Base-by-base conservation (phyloP, 2,113 vertebrate genomes). In the Mionectes macconnelli region DNA sequence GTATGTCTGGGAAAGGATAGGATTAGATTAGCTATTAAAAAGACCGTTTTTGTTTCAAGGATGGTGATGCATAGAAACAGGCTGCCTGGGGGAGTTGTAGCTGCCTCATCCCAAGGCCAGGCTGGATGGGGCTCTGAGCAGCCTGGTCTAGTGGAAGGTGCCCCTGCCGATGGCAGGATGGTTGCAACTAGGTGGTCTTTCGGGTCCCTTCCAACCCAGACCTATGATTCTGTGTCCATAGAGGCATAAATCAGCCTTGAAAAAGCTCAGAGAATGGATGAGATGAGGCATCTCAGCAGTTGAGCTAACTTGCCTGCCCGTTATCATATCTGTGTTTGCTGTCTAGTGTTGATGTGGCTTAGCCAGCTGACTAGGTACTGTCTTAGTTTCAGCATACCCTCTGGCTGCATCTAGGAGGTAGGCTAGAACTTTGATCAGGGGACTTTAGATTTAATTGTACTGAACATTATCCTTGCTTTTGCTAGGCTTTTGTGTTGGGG, bases 141-240 rank as follows among this genome's bases (percentile, higher is more conserved):
- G 1, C 5, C 13, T 62, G 35, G 3, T 33, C 5, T 37, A 3
- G 12, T 49, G 31, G 47, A 42, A 49, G 22, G 7, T 53, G 28
- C 9, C n/a, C n/a, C 42, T 73, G 33, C 24, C 17, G 2, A 0
- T 60, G 22, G 23, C 9, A 44, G 25, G 19, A 31, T 14, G 5
- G 9, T 42, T 86, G 14, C 18, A 68, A 25, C 23, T 37, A 37
- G 19, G 12, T 56, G 14, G 13, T 68, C 27, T n/a, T 56, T 44
- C 21, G 42, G 19, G 40, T 68, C 2, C 4, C 13, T 75, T 81
- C 8, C 23, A 56, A 5, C 13, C 5, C 19, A 55, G 7, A n/a
- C 45, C 27, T 75, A 8, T 22, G 8, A 49, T 40, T 62, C 40
- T 21, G 0, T 24, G 12, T 6, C n/a, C 5, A 2, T 0, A 22